Percentiles rank a stretch among this genome's conserved stretches.
Conservation (phyloP, 2,888 invertebrate species). For the Epinotia ramella region DNA sequence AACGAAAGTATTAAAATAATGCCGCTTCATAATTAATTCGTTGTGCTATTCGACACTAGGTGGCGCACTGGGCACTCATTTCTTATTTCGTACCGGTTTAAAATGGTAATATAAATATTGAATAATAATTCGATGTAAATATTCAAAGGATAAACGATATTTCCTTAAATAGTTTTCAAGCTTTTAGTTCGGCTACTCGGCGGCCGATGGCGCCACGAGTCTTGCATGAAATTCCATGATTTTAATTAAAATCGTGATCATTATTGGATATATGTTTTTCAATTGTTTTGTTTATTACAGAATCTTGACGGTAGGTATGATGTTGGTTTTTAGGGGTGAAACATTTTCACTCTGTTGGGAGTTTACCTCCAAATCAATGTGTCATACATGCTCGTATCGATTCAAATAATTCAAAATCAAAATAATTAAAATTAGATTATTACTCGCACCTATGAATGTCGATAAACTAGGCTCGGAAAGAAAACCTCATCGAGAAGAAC, state of each 20-base stretch:
- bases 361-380: no score
- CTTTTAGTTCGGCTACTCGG: conserved; percentile 53
- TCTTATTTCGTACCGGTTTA: no score
- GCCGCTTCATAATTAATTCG: conserved; percentile 15
- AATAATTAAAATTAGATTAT: no score
- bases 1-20: background rate
- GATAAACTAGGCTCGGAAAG: no score
- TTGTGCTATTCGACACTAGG: conserved; percentile 48
- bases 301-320: no score
- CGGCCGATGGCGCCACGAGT: conserved; percentile 54
- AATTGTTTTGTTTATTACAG: background rate
- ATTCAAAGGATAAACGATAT: background rate
- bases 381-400: no score
- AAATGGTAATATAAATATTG: background rate
- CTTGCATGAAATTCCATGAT: background rate
- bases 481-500: no score
- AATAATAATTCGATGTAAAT: background rate
- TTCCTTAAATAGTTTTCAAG: no score
- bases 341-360: no score
- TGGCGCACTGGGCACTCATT: conserved; percentile 36
- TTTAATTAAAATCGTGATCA: background rate
- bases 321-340: no score
- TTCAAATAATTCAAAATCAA: no score
- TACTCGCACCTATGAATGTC: no score
- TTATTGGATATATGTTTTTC: background rate